Base-by-base conservation (phyloP, 2,113 vertebrate species). In the Perognathus longimembris region DNA sequence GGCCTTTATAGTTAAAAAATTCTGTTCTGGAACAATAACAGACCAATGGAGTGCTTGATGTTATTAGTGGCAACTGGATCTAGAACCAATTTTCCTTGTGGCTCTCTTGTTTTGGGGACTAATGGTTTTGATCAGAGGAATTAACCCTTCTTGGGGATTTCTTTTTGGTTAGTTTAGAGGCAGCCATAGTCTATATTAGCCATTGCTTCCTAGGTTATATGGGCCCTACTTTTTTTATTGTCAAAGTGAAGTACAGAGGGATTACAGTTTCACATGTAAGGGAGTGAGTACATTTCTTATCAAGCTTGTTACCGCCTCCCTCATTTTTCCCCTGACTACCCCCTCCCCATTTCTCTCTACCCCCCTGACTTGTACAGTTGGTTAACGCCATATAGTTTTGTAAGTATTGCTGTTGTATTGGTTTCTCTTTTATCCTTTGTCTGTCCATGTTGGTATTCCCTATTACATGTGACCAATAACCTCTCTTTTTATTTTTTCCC, bases 41-140 rank as follows among this genome's bases (percentile, higher is more conserved):
- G 50, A 66, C 8, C 22, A 50, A 10, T 12, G 50, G 24, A 54
- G 6, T 45, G 15, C 30, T 64, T 85, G 75, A 64, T 88, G 30
- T n/a, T 21, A 6, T 85, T 40, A 54, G 6, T 70, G 12, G 14
- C 24, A 74, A 8, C 21, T 66, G 21, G 32, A 32, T 38, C 45
- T n/a, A 61, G 38, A 45, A n/a, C 6, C 7, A 28, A 11, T 15
- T 83, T 76, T 38, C 32, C 24, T 36, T 24, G 15, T 54, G 12
- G 26, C 20, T 28, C 14, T 9, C 38, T 54, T 80, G 30, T 54
- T 79, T 73, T 67, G 34, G 34, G 12, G 17, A 61, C 63, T 61
- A 18, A 12, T 84, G 30, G 42, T 90, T 85, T 70, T 79, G n/a
- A 71, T 84, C 21, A 89, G 76, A 83, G 50, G 34, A n/a, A 78